Evolutionary conservation across 2,113 vertebrate species (phyloP), one percentile per base, ranked within the genome.

Genomic region (Pseudorectes ferrugineus): DNA sequence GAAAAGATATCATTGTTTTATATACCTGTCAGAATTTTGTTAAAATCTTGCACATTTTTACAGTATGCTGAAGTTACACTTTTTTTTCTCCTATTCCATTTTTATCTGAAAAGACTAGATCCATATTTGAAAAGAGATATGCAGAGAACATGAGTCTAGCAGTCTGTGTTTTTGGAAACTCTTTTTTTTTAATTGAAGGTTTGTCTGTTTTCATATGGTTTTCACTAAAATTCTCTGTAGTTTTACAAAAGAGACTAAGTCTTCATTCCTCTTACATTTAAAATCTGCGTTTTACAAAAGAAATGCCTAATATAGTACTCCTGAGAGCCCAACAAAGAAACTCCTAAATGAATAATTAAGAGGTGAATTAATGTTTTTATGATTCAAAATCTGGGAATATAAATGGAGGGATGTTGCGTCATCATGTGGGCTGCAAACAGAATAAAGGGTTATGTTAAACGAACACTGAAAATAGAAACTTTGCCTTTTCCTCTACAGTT

Each of bases 371-470:
- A 86, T 97, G 93, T 89, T 91, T 88, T 94, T 94, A 93, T 95
- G 85, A 96, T 95, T 97, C 92, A 93, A 96, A 96, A 97, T 96
- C 96, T 95, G 70, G 75, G 95, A 96, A 95, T 95, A 92, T 86
- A 97, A 97, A 96, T 91, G 92, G 91, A 96, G 89, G 54, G 68
- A 75, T 94, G 78, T 96, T 97, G 93, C 95, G 80, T 97, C 97
- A 97, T 91, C 95, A 96, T 88, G 96, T 97, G 96, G 96, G 97
- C 92, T 97, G 96, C 84, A 95, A 97, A 94, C 67, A 96, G 97
- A 98, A 97, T 97, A 97, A 97, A 95, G 73, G 88, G 94, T 97
- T 97, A 96, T 97, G 78, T 98, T 98, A 97, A 97, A 96, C 33
- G 92, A 95, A 96, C 82, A 95, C 97, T 90, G 93, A 97, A 98